Percentiles rank a stretch among this genome's conserved stretches.
phyloP scores from a whole-genome alignment of 2,888 invertebrate species.

The Hipparchia semele region DNA sequence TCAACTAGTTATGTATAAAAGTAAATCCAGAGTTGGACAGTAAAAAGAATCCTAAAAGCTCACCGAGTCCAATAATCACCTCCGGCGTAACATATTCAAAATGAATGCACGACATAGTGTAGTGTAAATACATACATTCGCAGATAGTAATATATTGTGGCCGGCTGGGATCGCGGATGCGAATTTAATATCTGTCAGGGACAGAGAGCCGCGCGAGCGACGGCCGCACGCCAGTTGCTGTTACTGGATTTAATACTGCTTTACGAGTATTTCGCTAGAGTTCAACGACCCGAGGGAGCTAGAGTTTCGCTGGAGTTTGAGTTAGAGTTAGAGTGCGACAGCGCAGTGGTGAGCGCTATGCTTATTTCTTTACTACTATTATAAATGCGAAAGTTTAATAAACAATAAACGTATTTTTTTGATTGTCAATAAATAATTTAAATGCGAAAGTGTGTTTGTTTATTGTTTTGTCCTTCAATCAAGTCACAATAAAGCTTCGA shows the following conservation, averaged over 20 bases:
- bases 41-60: neutral
- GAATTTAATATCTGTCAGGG: conserved; percentile 80
- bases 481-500: too few species aligned
- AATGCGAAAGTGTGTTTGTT: too few species aligned
- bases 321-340: too few species aligned
- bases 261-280: neutral
- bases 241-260: conserved; percentile 46
- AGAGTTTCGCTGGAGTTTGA: too few species aligned
- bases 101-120: conserved; percentile 20
- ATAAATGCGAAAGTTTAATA: too few species aligned
- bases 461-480: too few species aligned
- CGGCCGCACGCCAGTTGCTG: conserved; percentile 45
- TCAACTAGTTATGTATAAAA: too few species aligned
- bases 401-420: too few species aligned
- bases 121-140: conserved; percentile 35
- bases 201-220: conserved; percentile 56
- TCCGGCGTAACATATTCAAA: conserved; percentile 27
- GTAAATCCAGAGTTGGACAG: too few species aligned
- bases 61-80: neutral
- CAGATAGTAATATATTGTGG: conserved; percentile 65
- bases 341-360: too few species aligned
- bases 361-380: too few species aligned
- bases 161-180: conserved; percentile 64
- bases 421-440: too few species aligned
- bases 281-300: neutral